Conservation (phyloP, 1,140 invertebrate genomes). For the Caenorhabditis latens region DNA sequence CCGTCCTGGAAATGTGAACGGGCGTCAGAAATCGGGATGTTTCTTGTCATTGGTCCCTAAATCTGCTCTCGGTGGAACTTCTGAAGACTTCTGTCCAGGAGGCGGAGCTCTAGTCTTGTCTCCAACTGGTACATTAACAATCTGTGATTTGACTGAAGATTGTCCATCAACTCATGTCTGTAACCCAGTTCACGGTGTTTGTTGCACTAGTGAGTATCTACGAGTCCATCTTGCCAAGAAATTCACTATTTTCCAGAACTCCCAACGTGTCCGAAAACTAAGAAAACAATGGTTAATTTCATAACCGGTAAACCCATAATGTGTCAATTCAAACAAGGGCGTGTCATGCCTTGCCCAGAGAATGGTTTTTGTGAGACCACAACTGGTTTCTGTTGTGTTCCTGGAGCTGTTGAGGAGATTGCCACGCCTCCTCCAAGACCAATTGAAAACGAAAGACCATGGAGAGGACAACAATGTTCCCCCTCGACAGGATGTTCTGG, state of each 20-base stretch:
- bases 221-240: not conserved
- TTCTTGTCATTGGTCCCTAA: slow-evolving; percentile 39
- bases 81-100: slow-evolving; percentile 64
- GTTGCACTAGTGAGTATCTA: slow-evolving; percentile 64
- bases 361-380: slow-evolving; percentile 65
- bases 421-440: slow-evolving; percentile 3
- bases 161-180: slow-evolving; percentile 59
- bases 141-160: slow-evolving; percentile 57
- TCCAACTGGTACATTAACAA: slow-evolving; percentile 54
- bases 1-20: slow-evolving; percentile 61
- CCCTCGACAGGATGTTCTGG: slow-evolving; percentile 57
- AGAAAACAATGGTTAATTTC: slow-evolving; percentile 69
- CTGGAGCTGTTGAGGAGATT: not conserved
- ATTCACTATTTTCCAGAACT: slow-evolving; percentile 66
- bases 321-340: slow-evolving; percentile 67
- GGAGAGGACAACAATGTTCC: slow-evolving; percentile 57
- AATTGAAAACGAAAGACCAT: slow-evolving; percentile 54
- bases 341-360: slow-evolving; percentile 64
- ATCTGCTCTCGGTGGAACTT: slow-evolving; percentile 23
- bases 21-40: slow-evolving; percentile 55
- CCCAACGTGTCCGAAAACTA: slow-evolving; percentile 70
- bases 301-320: slow-evolving; percentile 69
- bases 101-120: slow-evolving; percentile 62
- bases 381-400: slow-evolving; percentile 72
- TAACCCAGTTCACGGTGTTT: slow-evolving; percentile 65